Conservation (phyloP, 2,888 invertebrate species). For the Scelioninae gen. 2 region DNA sequence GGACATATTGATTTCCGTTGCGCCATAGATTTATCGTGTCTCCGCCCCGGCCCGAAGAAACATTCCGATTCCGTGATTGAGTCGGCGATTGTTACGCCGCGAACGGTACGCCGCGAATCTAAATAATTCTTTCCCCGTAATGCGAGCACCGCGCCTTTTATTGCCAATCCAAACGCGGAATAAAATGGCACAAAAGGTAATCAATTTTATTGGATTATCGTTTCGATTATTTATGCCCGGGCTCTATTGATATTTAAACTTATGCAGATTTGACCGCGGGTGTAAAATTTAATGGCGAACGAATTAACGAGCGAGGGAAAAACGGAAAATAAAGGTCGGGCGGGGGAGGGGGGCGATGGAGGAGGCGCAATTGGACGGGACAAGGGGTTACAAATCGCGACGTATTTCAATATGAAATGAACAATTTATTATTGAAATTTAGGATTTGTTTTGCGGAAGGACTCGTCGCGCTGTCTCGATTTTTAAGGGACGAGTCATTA, state of each 20-base stretch:
- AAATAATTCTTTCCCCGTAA: conserved; percentile 40
- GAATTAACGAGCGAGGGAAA: too few relatives aligned
- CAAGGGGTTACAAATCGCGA: too few relatives aligned
- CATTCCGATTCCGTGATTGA: conserved; percentile 34
- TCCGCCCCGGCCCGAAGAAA: conserved; percentile 29
- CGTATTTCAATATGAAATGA: too few relatives aligned
- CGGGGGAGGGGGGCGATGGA: too few relatives aligned
- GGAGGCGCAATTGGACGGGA: too few relatives aligned
- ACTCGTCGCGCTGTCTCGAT: too few relatives aligned
- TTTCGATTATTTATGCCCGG: conserved; percentile 1
- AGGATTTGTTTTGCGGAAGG: too few relatives aligned
- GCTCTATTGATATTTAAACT: neutral
- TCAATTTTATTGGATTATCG: conserved; percentile 10
- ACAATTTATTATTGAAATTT: too few relatives aligned
- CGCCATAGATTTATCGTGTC: conserved; percentile 52
- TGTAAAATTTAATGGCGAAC: too few relatives aligned
- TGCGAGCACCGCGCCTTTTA: conserved; percentile 10
- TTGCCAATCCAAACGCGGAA: conserved; percentile 9
- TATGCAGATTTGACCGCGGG: neutral
- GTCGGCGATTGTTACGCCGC: conserved; percentile 10
- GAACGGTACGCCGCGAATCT: conserved; percentile 14
- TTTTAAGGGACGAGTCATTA: too few relatives aligned
- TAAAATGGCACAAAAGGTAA: neutral
- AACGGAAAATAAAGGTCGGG: too few relatives aligned
- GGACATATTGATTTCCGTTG: conserved; percentile 62